These are phyloP conservation scores for Drosophila burlai DNA, from an alignment of 1,140 invertebrate genomes.

Conservation along the genomic window DNA sequence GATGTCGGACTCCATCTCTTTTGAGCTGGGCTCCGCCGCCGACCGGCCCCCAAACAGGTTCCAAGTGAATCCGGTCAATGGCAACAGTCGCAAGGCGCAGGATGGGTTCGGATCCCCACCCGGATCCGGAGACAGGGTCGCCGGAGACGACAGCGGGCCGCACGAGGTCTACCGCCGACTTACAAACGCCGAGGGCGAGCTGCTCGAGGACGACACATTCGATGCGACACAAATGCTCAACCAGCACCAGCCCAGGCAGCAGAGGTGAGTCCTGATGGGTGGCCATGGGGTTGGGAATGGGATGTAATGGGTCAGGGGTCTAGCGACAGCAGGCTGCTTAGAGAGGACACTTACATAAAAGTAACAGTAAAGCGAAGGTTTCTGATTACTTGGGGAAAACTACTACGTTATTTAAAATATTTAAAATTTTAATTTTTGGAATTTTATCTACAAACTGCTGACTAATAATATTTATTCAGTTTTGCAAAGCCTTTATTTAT, in stretches of 20 bases:
- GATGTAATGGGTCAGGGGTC: conserved; percentile 12
- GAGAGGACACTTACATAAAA: neutral
- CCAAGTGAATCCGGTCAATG: conserved; percentile 85
- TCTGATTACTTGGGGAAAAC: neutral
- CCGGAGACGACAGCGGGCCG: conserved; percentile 53
- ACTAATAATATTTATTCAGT: too few species aligned
- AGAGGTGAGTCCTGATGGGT: conserved; percentile 55
- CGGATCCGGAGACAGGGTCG: conserved; percentile 8
- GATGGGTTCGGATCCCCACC: conserved; percentile 9
- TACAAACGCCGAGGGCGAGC: conserved; percentile 76
- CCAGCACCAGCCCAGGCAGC: conserved; percentile 67
- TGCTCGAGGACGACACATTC: conserved; percentile 79
- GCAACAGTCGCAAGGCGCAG: conserved; percentile 70
- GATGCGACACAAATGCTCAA: conserved; percentile 75
- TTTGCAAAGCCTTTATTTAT: too few species aligned
- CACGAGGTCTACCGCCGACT: conserved; percentile 80
- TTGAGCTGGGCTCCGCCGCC: conserved; percentile 79
- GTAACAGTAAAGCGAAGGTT: neutral
- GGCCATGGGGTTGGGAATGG: neutral
- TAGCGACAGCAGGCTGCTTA: neutral
- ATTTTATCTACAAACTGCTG: too few species aligned
- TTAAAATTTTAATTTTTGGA: neutral
- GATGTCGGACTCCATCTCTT: conserved; percentile 79
- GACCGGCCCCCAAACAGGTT: conserved; percentile 81
- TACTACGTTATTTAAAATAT: neutral